A percentile compares a stretch with the other conserved stretches of the same genome.
Conservation (phyloP, 2,113 vertebrate species). For the Nibea albiflora region DNA sequence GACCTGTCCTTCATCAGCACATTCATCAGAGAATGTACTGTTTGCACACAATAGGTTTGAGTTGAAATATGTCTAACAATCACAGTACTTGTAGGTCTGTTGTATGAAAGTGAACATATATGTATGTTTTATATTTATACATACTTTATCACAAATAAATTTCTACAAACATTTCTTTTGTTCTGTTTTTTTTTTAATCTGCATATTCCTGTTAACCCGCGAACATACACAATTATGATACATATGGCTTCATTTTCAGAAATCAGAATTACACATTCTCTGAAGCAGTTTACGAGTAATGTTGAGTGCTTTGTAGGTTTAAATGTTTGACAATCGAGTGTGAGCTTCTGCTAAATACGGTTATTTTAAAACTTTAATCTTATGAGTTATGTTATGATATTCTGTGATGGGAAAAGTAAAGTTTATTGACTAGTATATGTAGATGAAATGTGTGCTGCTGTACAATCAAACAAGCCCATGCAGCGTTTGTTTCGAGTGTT, state of each 20-base stretch:
- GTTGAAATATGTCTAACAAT: conserved; percentile 69
- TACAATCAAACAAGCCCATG: conserved; percentile 15
- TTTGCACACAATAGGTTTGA: conserved; percentile 70
- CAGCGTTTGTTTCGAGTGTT: conserved; percentile 11
- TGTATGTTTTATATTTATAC: conserved; percentile 87
- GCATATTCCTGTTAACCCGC: conserved; percentile 14
- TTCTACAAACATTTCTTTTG: conserved; percentile 71
- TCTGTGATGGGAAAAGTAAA: conserved; percentile 8
- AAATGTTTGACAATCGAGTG: not conserved
- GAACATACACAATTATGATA: conserved; percentile 75
- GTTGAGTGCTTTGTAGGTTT: not conserved
- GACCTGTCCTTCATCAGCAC: conserved; percentile 64
- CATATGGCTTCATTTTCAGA: conserved; percentile 66
- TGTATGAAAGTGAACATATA: conserved; percentile 80
- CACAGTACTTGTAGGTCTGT: conserved; percentile 72
- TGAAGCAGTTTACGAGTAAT: not conserved
- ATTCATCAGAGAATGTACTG: conserved; percentile 72
- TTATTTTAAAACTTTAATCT: not conserved
- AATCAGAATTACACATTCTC: conserved; percentile 18
- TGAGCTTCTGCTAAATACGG: not conserved
- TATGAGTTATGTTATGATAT: not conserved
- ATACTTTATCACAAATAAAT: conserved; percentile 84
- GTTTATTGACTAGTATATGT: not conserved
- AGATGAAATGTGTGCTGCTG: not conserved
- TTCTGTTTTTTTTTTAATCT: conserved; percentile 51